Evolutionary conservation across 1,140 invertebrate species (phyloP), one percentile per base, ranked within the genome.

Genomic region (Watersipora subatra): DNA sequence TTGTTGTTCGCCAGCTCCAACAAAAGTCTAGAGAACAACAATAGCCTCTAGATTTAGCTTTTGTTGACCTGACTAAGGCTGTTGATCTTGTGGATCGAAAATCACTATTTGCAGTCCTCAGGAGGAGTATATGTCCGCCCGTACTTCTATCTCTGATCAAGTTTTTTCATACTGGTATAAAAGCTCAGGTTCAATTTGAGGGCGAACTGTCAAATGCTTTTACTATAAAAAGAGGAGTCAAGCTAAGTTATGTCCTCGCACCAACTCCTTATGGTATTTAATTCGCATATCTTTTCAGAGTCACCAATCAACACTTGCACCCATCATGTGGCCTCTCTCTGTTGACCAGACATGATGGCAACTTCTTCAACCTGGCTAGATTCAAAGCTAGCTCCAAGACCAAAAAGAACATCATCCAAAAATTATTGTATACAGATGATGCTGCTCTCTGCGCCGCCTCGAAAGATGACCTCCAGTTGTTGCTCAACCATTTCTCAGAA

Each of bases 1-100:
- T 68, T 25, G 64, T 58, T 3, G 20, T 68, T 17, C 2, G 66
- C 1, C 66, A 69, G 27, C 57, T 68, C 20, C 62, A 65, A 28
- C 62, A 68, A 27, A 69, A 68, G 28, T 68, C 57, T 28, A 22
- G 62, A 24, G 65, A 68, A 57, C 66, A 69, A 22, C 28, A 26
- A 24, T 22, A 29, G 24, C 66, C 34, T 15, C 61, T 62, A 19
- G 65, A 62, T 46, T 46, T 65, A 25, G 68, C 68, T 46, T 68
- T 69, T 55, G 64, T 68, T 24, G 66, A 69, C 30, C 63, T 69
- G 7, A 67, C 68, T 22, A 64, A 64, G 46, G 66, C 68, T 26
- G 67, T 67, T 24, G 62, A 67, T 28, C 63, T 57, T 20, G 57
- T 68, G n/a, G 64, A 62, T 20, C 28, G 58, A 56, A 25, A 68